A percentile compares a stretch with the other conserved stretches of the same genome.
These are phyloP conservation scores for Hippopotamyrus pictus DNA, from an alignment of 2,797 vertebrate species.

Conservation along the genomic window DNA sequence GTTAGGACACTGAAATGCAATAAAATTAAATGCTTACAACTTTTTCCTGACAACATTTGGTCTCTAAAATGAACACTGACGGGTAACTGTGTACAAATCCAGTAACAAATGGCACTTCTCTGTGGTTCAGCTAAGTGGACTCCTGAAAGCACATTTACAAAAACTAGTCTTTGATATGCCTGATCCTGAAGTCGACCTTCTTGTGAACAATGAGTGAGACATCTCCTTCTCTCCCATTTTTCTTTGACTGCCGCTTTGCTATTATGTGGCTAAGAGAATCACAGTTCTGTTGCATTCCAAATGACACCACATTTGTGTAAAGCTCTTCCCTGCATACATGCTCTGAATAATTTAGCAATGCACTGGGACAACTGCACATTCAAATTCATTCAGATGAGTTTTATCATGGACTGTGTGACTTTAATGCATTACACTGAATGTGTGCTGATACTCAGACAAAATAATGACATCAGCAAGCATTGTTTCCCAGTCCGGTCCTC, in stretches of 20 bases:
- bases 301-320: slow-evolving; percentile 34
- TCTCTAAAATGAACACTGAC: background rate
- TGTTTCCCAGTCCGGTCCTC: background rate
- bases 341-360: slow-evolving; percentile 38
- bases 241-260: background rate
- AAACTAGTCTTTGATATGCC: background rate
- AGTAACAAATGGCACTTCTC: background rate
- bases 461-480: slow-evolving; percentile 34
- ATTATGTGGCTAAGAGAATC: background rate
- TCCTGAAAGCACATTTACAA: background rate
- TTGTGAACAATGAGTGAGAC: background rate
- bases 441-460: slow-evolving; percentile 18
- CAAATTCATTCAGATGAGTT: slow-evolving; percentile 34
- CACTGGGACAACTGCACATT: background rate
- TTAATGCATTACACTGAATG: slow-evolving; percentile 24
- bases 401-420: slow-evolving; percentile 25
- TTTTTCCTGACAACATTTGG: background rate
- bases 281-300: slow-evolving; percentile 27
- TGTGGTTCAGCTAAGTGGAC: background rate
- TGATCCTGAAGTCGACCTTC: background rate
- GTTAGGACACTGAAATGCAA: background rate
- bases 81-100: background rate
- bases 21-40: background rate
- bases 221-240: background rate
- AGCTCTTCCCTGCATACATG: slow-evolving; percentile 25